Evolutionary conservation across 2,113 vertebrate genomes (phyloP).

Genomic region (Cacatua alba): DNA sequence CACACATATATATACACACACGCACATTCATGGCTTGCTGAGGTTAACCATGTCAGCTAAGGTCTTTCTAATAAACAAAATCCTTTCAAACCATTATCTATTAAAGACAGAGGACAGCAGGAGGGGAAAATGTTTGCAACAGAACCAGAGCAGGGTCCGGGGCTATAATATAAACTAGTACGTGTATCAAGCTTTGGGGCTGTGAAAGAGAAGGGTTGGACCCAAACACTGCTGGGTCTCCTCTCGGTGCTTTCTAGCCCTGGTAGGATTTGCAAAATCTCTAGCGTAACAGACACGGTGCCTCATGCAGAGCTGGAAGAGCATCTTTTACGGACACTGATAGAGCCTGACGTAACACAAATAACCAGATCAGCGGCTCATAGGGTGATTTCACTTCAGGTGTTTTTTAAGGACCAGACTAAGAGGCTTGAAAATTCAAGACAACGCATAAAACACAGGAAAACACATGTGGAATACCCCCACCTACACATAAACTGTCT

Average conservation of each 20-base stretch:
- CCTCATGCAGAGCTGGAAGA: not conserved
- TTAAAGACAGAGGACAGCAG: not conserved
- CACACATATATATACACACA: too few relatives aligned
- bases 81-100: not conserved
- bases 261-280: not conserved
- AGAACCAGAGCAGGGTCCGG: not conserved
- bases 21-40: not conserved
- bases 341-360: not conserved
- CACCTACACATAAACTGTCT: not conserved
- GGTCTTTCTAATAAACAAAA: not conserved
- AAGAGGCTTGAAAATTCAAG: not conserved
- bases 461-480: not conserved
- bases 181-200: rapidly evolving
- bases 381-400: not conserved
- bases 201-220: not conserved
- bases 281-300: not conserved
- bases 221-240: not conserved
- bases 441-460: not conserved
- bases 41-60: not conserved
- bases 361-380: not conserved
- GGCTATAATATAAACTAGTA: not conserved
- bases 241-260: not conserved
- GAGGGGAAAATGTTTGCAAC: not conserved
- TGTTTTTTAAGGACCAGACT: not conserved
- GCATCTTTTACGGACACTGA: not conserved